Evolutionary conservation across 2,797 vertebrate genomes (phyloP).

Genomic region (Microhierax caerulescens): DNA sequence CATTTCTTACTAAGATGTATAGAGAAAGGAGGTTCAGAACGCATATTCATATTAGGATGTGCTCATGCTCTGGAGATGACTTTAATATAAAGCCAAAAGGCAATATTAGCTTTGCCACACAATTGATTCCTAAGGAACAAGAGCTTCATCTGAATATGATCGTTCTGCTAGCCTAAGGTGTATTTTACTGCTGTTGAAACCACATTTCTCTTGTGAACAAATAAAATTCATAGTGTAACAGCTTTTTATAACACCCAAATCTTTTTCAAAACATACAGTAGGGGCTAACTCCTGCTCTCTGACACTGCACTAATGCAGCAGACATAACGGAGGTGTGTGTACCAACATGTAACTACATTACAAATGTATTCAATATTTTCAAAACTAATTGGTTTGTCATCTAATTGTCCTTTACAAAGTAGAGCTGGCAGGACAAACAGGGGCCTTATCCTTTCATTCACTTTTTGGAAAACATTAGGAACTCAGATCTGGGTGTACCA

Average conservation of each 20-base stretch:
- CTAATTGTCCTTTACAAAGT: neutral
- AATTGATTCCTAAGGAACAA: neutral
- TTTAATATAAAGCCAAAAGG: neutral
- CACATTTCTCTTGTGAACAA: neutral
- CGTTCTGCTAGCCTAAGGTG: neutral
- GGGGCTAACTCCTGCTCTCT: neutral
- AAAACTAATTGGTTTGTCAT: neutral
- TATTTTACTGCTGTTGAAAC: neutral
- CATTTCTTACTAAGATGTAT: neutral
- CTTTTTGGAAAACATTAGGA: neutral
- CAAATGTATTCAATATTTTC: neutral
- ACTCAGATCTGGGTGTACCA: neutral
- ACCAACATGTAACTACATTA: neutral
- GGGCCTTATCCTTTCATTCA: neutral
- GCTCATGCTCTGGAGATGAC: neutral
- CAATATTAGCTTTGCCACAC: neutral
- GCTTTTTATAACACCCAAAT: neutral
- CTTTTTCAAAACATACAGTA: neutral
- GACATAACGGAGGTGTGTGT: neutral
- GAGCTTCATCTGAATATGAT: neutral
- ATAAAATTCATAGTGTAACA: neutral
- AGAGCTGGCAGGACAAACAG: neutral
- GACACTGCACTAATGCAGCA: neutral
- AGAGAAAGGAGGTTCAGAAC: neutral
- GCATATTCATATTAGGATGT: neutral